A percentile compares a stretch with the other conserved stretches of the same genome.
Evolutionary conservation across 2,888 invertebrate species (phyloP).

Genomic region (Dryocosmus kuriphilus): DNA sequence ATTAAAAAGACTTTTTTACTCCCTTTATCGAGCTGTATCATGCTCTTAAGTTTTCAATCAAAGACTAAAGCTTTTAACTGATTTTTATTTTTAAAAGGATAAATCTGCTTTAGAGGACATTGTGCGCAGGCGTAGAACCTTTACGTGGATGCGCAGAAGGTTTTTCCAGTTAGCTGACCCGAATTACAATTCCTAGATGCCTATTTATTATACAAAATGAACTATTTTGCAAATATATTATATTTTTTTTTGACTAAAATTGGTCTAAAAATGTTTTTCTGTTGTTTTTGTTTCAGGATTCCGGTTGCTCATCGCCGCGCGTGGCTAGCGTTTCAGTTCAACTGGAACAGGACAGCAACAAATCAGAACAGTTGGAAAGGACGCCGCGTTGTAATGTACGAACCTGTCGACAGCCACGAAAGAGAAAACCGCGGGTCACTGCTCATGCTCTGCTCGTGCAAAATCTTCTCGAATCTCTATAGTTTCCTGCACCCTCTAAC

Average conservation of each 20-base stretch:
- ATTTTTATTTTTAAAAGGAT: too few relatives aligned
- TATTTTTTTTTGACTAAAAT: neutral
- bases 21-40: too few relatives aligned
- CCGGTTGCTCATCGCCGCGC: constrained; percentile 70
- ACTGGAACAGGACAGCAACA: constrained; percentile 75
- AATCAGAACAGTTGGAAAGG: constrained; percentile 72
- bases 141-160: too few relatives aligned
- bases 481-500: constrained; percentile 61
- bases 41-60: too few relatives aligned
- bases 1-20: too few relatives aligned
- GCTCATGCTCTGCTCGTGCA: constrained; percentile 73
- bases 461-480: constrained; percentile 74
- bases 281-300: constrained; percentile 66
- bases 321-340: constrained; percentile 74
- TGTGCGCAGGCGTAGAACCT: too few relatives aligned
- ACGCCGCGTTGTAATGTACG: constrained; percentile 71
- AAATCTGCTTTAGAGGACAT: too few relatives aligned
- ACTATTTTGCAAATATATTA: neutral
- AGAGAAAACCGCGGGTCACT: constrained; percentile 69
- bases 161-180: too few relatives aligned
- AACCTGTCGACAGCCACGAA: constrained; percentile 68
- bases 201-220: too few relatives aligned
- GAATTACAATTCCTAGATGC: too few relatives aligned
- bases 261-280: neutral
- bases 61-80: too few relatives aligned